phyloP scores from a whole-genome alignment of 2,888 invertebrate genomes.

The Xylota sylvarum region DNA sequence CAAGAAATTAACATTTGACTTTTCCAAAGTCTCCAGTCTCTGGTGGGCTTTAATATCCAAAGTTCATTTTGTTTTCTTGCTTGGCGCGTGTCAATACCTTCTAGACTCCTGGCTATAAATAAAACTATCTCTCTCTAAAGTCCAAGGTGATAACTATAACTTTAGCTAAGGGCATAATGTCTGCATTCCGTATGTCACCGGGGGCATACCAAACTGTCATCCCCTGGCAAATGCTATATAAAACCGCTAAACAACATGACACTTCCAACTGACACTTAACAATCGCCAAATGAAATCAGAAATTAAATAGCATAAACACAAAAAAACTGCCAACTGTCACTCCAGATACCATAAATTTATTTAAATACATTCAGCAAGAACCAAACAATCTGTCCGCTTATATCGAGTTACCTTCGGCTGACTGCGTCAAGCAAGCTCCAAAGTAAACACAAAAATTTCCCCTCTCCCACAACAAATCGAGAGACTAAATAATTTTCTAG shows the following conservation, averaged over 20 bases:
- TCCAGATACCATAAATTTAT: slow-evolving; percentile 25
- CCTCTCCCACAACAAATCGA: slow-evolving; percentile 4
- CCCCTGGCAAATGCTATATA: not conserved
- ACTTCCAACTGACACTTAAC: not conserved
- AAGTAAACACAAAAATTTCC: slow-evolving; percentile 27
- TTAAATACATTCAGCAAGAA: slow-evolving; percentile 39
- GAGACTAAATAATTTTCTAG: slow-evolving; percentile 42
- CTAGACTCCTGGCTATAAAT: not conserved
- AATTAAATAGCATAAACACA: slow-evolving; percentile 8
- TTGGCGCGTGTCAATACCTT: no score
- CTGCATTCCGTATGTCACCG: not conserved
- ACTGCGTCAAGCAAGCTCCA: slow-evolving; percentile 23
- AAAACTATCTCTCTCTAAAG: not conserved
- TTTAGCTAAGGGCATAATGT: not conserved
- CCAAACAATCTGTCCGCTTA: slow-evolving; percentile 29
- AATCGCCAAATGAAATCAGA: slow-evolving; percentile 23
- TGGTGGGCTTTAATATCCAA: no score
- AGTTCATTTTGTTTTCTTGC: no score
- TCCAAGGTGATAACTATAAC: not conserved
- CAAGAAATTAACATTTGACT: no score
- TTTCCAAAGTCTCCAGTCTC: no score
- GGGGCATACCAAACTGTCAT: not conserved
- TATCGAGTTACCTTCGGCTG: slow-evolving; percentile 45
- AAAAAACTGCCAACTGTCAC: slow-evolving; percentile 34
- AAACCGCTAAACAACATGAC: not conserved